Base-by-base conservation (phyloP, 2,113 vertebrate genomes). In the Pseudorhombus dupliciocellatus region DNA sequence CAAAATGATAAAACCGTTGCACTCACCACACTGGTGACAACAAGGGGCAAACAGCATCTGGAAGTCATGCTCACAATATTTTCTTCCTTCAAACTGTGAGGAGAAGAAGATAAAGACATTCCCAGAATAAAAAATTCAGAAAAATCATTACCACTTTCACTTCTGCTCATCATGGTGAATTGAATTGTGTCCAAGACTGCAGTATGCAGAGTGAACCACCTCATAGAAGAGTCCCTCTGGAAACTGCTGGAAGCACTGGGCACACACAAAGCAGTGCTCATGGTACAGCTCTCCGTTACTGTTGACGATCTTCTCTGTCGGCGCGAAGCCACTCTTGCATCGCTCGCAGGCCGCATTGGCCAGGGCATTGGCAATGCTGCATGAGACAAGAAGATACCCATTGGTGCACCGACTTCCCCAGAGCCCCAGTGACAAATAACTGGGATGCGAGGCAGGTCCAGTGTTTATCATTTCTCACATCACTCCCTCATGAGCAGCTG, bases 61-160 rank as follows among this genome's bases (percentile, higher is more conserved):
- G 89, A 99, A 99, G 84, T 99, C 98, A 83, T 98, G 96, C 86
- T 99, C 98, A n/a, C 98, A 99, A 78, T 99, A 99, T 81, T 99
- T 99, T 79, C 98, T 96, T 79, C 96, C 97, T 93, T 99, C 98
- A 91, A 99, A 99, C 98, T 99, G 91, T 53, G 92, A 90, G 25
- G 5, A 83, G 12, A 76, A 64, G n/a, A 40, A 61, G 7, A 42
- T 15, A 46, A 1, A 40, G n/a, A 60, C 20, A 9, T n/a, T 48
- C 11, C 68, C 2, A 8, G 16, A 46, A 64, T 18, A 4, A 6
- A 48, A 18, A 51, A 18, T 4, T 0, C 4, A 50, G 22, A 34
- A 2, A 66, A 15, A 66, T 44, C 42, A 54, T 14, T 22, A 34
- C 2, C 9, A 22, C 28, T 37, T 26, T 20, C 4, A 10, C 14